These are phyloP conservation scores for Sarcophaga variegata DNA, from an alignment of 2,888 invertebrate species.

Conservation along the genomic window DNA sequence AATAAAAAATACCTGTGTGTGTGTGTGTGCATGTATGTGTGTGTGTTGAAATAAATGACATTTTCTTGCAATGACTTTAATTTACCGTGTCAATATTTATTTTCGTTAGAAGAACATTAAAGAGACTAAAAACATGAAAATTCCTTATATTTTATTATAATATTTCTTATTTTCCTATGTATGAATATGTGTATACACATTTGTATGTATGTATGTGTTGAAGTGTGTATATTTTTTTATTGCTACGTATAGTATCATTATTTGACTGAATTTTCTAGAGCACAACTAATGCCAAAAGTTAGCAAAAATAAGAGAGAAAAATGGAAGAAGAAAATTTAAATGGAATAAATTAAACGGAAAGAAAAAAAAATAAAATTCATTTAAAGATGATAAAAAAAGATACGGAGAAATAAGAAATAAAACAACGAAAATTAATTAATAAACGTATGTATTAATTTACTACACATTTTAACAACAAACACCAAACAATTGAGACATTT, in stretches of 20 bases:
- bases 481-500: slow-evolving; percentile 21
- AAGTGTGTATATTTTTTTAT: background rate
- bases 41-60: slow-evolving; percentile 63
- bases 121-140: slow-evolving; percentile 26
- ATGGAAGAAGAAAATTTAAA: slow-evolving; percentile 37
- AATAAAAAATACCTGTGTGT: background rate
- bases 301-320: slow-evolving; percentile 33
- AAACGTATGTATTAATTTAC: slow-evolving; percentile 3
- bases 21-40: background rate
- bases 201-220: background rate
- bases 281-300: slow-evolving; percentile 58
- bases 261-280: slow-evolving; percentile 54
- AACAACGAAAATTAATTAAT: slow-evolving; percentile 20
- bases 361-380: background rate
- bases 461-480: slow-evolving; percentile 8
- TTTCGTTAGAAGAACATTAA: slow-evolving; percentile 71
- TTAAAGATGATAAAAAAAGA: background rate
- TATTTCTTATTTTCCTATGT: slow-evolving; percentile 13
- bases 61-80: slow-evolving; percentile 75
- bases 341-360: slow-evolving; percentile 44
- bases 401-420: background rate
- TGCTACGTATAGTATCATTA: background rate
- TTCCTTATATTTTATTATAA: slow-evolving; percentile 15
- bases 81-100: slow-evolving; percentile 79
- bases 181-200: background rate